phyloP scores from a whole-genome alignment of 2,797 vertebrate species.

The Sebastolobus altivelis region DNA sequence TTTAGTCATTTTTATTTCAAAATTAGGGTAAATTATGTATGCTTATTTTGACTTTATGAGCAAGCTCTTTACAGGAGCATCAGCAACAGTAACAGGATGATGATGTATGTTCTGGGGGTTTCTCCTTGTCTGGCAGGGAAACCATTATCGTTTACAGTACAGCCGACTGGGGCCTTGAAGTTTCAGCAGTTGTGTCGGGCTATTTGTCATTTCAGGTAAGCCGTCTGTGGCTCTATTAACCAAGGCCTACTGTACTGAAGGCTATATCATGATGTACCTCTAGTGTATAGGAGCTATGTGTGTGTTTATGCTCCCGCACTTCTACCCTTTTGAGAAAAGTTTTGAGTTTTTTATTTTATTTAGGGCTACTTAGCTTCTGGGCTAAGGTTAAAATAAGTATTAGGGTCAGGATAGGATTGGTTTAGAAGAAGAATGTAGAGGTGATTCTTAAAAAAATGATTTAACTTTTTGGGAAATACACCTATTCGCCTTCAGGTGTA shows the following conservation, averaged over 20 bases:
- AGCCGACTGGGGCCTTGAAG: constrained; percentile 55
- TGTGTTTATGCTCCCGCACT: constrained; percentile 2
- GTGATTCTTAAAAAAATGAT: not conserved
- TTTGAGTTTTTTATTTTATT: not conserved
- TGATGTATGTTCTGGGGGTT: constrained; percentile 39
- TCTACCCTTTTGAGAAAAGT: not conserved
- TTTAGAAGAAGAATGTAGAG: not conserved
- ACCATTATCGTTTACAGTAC: constrained; percentile 53
- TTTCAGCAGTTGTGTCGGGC: constrained; percentile 48
- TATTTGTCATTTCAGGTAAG: constrained; percentile 66
- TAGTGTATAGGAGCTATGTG: constrained; percentile 12
- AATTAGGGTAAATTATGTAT: not conserved
- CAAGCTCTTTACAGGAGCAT: not conserved
- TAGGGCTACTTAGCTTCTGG: not conserved
- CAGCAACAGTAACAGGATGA: constrained; percentile 22
- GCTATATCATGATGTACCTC: constrained; percentile 27
- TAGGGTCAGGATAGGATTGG: not conserved
- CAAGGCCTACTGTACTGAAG: constrained; percentile 37
- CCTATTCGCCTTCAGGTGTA: not conserved
- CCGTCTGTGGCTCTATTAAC: constrained; percentile 61
- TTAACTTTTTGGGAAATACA: not conserved
- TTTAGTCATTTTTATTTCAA: not conserved
- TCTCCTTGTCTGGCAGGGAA: constrained; percentile 50
- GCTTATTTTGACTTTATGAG: not conserved
- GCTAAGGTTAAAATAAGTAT: not conserved